Percentiles rank a stretch among this genome's conserved stretches.
These are phyloP conservation scores for Tokudaia muenninki DNA, from an alignment of 2,797 vertebrate genomes.

Conservation along the genomic window DNA sequence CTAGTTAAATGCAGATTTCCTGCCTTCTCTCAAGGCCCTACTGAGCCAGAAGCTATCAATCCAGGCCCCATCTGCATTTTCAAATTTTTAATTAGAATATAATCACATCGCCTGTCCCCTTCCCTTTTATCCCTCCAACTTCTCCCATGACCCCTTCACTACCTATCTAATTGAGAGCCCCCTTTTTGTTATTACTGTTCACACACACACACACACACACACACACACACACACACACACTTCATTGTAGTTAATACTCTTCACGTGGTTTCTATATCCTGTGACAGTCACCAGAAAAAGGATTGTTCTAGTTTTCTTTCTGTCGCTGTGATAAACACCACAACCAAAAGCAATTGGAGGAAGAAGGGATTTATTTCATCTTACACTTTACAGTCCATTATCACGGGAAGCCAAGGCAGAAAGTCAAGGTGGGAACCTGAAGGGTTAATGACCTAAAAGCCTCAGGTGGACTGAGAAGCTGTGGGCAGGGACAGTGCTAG, in stretches of 20 bases:
- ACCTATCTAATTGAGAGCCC: neutral
- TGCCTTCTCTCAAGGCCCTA: neutral
- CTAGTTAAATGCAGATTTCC: conserved; percentile 15
- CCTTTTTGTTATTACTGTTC: neutral
- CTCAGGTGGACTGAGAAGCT: neutral
- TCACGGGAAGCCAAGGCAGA: neutral
- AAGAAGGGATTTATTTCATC: neutral
- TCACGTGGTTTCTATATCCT: neutral
- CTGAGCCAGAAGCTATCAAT: neutral
- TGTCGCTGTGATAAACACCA: neutral
- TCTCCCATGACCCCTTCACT: neutral
- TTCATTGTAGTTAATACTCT: neutral
- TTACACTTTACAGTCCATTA: neutral
- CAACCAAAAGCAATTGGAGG: neutral
- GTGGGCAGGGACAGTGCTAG: neutral
- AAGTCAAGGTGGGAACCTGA: neutral
- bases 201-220: neutral
- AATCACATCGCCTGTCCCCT: neutral
- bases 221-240: neutral
- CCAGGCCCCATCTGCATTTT: neutral
- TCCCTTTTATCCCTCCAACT: neutral
- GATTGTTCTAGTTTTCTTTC: neutral
- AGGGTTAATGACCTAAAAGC: neutral
- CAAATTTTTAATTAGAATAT: neutral
- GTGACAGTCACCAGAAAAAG: neutral